These are phyloP conservation scores for Threskiornis aethiopicus DNA, from an alignment of 2,797 vertebrate species.

Conservation along the genomic window DNA sequence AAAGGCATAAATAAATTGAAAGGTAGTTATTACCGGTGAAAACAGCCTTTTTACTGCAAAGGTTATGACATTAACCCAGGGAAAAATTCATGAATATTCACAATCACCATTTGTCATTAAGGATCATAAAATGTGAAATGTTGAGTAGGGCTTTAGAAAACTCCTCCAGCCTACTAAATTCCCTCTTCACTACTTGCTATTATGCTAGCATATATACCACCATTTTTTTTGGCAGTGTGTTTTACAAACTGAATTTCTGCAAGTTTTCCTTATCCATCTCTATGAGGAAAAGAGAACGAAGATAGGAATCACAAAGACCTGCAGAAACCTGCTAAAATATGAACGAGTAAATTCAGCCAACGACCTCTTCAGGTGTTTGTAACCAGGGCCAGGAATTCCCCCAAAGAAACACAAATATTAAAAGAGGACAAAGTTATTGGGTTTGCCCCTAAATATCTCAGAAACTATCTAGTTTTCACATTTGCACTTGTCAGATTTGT, in stretches of 20 bases:
- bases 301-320: neutral
- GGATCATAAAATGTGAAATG: conserved; percentile 64
- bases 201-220: neutral
- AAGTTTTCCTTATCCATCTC: neutral
- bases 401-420: neutral
- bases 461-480: neutral
- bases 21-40: conserved; percentile 44
- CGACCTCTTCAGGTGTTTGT: neutral
- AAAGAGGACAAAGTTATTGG: neutral
- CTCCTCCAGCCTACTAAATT: conserved; percentile 53
- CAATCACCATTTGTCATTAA: conserved; percentile 69
- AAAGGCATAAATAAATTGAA: conserved; percentile 37
- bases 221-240: neutral
- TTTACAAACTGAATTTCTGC: neutral
- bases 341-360: neutral
- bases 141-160: conserved; percentile 61
- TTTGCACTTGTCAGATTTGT: neutral
- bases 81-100: conserved; percentile 69
- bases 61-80: conserved; percentile 65
- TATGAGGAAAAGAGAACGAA: neutral
- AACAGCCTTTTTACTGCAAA: conserved; percentile 51
- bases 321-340: conserved; percentile 4
- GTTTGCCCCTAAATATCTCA: neutral
- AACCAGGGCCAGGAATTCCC: neutral
- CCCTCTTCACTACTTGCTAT: conserved; percentile 17